Conservation (phyloP, 2,888 invertebrate genomes). For the Athalia cordata region DNA sequence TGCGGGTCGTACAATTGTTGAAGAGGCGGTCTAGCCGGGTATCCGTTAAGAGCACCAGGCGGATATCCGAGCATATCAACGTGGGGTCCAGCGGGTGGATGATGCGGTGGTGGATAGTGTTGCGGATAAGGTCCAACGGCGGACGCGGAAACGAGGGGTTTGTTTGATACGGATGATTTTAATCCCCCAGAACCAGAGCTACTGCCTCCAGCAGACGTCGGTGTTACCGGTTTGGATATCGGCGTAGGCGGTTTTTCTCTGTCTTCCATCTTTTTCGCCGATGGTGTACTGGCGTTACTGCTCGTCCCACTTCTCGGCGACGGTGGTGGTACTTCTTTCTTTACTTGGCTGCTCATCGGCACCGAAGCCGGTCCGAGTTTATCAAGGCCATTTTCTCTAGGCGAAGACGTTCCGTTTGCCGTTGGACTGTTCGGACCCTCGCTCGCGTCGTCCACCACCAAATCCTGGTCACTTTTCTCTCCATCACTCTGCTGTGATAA, state of each 20-base stretch:
- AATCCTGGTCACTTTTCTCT: slow-evolving; percentile 91
- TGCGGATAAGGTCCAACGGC: slow-evolving; percentile 71
- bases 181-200: slow-evolving; percentile 74
- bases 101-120: slow-evolving; percentile 72
- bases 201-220: slow-evolving; percentile 81
- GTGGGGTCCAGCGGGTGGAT: slow-evolving; percentile 71
- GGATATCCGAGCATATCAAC: slow-evolving; percentile 75
- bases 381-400: slow-evolving; percentile 90
- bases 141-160: slow-evolving; percentile 72
- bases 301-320: slow-evolving; percentile 84
- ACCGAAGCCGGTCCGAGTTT: slow-evolving; percentile 77
- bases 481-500: slow-evolving; percentile 83
- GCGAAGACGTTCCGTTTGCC: slow-evolving; percentile 91
- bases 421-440: slow-evolving; percentile 91
- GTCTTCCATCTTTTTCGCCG: slow-evolving; percentile 87
- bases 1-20: slow-evolving; percentile 82
- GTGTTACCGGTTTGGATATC: slow-evolving; percentile 92
- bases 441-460: slow-evolving; percentile 96
- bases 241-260: slow-evolving; percentile 93
- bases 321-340: slow-evolving; percentile 79
- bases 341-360: slow-evolving; percentile 71
- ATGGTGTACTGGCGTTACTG: slow-evolving; percentile 93
- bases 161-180: slow-evolving; percentile 75
- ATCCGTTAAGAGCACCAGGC: slow-evolving; percentile 79
- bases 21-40: slow-evolving; percentile 79